Conservation (phyloP, 2,888 invertebrate species). For the Luperina nickerlii region DNA sequence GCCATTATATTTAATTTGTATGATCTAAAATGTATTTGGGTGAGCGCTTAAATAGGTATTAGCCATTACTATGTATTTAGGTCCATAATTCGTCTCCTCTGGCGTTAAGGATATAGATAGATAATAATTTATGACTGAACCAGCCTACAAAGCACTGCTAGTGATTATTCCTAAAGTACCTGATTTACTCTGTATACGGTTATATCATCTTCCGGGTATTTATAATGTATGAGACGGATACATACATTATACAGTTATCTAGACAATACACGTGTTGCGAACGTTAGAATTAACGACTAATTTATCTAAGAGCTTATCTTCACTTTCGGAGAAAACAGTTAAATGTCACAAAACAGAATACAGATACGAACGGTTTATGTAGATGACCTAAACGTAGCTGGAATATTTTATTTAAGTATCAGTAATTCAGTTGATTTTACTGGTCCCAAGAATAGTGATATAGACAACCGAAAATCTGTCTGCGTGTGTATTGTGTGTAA, state of each 20-base stretch:
- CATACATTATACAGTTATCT: background rate
- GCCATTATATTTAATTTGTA: background rate
- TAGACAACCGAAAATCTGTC: background rate
- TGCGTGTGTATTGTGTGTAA: background rate
- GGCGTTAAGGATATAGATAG: background rate
- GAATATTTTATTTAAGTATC: background rate
- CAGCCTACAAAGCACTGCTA: background rate
- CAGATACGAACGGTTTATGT: conserved; percentile 20
- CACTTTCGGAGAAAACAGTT: conserved; percentile 38
- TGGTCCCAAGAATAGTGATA: conserved; percentile 13
- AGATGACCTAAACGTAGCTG: background rate
- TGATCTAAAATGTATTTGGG: background rate
- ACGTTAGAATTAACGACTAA: conserved; percentile 40
- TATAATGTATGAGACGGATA: conserved; percentile 10
- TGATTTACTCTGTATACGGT: background rate
- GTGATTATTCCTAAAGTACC: background rate
- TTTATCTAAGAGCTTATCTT: conserved; percentile 45
- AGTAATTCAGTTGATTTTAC: background rate
- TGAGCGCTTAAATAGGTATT: background rate
- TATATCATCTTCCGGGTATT: conserved; percentile 12
- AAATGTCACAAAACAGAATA: conserved; percentile 15
- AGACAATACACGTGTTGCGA: conserved; percentile 27
- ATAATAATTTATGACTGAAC: background rate
- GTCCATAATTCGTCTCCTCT: background rate
- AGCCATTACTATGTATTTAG: background rate